These are phyloP conservation scores for Drosophila orena DNA, from an alignment of 1,140 invertebrate species.

Conservation along the genomic window DNA sequence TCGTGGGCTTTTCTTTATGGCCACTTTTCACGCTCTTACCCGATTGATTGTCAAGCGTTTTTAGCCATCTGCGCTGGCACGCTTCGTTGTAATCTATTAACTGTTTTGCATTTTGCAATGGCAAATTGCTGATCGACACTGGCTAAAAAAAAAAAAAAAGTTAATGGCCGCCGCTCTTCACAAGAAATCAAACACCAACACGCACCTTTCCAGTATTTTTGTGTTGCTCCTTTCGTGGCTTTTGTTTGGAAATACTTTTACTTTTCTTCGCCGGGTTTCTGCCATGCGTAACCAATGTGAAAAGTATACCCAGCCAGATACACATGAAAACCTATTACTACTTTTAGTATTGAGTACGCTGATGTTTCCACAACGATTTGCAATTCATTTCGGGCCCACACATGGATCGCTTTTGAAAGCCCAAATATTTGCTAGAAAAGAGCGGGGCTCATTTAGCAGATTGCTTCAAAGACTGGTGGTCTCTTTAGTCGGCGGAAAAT, in stretches of 20 bases:
- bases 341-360: constrained; percentile 38
- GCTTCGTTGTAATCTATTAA: constrained; percentile 30
- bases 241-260: constrained; percentile 62
- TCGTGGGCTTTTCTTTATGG: constrained; percentile 46
- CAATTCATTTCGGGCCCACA: constrained; percentile 44
- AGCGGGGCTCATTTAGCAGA: constrained; percentile 18
- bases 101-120: constrained; percentile 23
- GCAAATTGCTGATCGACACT: constrained; percentile 11
- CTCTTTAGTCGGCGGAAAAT: constrained; percentile 1
- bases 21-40: constrained; percentile 69
- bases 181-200: constrained; percentile 56
- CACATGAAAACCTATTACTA: constrained; percentile 16
- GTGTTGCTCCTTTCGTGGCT: constrained; percentile 5
- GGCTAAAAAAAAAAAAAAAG: constrained; percentile 39
- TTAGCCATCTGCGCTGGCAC: constrained; percentile 22
- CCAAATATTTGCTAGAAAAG: constrained; percentile 14
- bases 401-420: constrained; percentile 27
- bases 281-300: constrained; percentile 56
- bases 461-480: constrained; percentile 17
- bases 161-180: constrained; percentile 42
- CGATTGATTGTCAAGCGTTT: constrained; percentile 65
- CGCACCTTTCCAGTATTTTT: constrained; percentile 59
- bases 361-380: constrained; percentile 46
- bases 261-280: constrained; percentile 54
- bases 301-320: constrained; percentile 6